Evolutionary conservation across 2,113 vertebrate genomes (phyloP).

Genomic region (Platysternon megacephalum): DNA sequence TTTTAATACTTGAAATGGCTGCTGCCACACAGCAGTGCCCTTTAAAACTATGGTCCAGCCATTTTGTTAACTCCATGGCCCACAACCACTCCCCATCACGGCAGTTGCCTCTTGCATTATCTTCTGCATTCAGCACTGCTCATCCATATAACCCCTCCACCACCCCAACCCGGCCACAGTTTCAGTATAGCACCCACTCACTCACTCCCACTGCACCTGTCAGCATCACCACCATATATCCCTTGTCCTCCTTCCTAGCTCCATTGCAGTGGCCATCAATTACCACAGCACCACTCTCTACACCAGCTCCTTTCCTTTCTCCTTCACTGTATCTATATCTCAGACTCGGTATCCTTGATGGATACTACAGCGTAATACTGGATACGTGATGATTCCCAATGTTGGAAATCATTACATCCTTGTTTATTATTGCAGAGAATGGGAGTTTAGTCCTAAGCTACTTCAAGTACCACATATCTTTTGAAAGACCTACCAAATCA

Average conservation of each 20-base stretch:
- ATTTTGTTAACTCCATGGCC: not conserved
- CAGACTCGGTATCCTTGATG: accelerated
- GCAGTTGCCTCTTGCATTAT: not conserved
- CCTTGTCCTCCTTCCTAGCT: accelerated
- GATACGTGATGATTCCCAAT: accelerated
- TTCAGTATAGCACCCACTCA: accelerated
- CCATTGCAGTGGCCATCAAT: accelerated
- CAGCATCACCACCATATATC: accelerated
- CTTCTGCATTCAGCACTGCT: not conserved
- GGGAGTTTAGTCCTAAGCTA: accelerated
- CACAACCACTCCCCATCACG: not conserved
- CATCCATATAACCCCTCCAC: not conserved
- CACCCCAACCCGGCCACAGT: not conserved
- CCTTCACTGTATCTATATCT: not conserved
- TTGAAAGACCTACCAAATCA: not conserved
- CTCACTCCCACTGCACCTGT: not conserved
- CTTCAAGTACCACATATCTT: not conserved
- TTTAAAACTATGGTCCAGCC: not conserved
- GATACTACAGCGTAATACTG: accelerated
- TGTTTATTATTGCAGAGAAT: not conserved
- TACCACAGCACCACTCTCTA: not conserved
- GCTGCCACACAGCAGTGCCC: too few relatives aligned
- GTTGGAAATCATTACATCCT: not conserved
- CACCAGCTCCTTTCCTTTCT: not conserved
- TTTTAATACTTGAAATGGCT: not conserved